phyloP scores from a whole-genome alignment of 2,113 vertebrate species.

The Machaerirhynchus nigripectus region DNA sequence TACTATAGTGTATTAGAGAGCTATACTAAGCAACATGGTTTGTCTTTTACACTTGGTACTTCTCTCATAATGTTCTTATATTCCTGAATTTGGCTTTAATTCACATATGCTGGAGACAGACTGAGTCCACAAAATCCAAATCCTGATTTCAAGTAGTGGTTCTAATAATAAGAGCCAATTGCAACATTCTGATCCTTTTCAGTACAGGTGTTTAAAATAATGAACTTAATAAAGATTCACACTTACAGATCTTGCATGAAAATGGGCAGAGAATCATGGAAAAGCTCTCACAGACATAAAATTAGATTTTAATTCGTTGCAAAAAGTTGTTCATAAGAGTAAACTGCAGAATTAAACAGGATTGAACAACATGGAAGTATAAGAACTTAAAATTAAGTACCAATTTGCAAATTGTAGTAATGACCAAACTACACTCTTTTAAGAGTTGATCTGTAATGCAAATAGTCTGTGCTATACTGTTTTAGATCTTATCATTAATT shows the following conservation, averaged over 20 bases:
- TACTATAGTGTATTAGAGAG: background rate
- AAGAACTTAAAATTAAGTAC: background rate
- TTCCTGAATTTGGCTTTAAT: background rate
- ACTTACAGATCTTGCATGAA: background rate
- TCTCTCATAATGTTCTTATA: background rate
- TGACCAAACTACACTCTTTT: background rate
- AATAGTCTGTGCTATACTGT: background rate
- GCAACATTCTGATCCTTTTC: background rate
- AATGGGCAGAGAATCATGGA: background rate
- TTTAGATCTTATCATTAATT: background rate
- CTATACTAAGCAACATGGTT: background rate
- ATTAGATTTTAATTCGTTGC: background rate
- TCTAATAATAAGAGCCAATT: background rate
- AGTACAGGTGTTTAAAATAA: background rate
- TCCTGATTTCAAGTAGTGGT: background rate
- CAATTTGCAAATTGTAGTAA: background rate
- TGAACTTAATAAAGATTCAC: background rate
- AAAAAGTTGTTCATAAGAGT: background rate
- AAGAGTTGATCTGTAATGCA: background rate
- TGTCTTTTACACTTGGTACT: background rate
- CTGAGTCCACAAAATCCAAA: background rate
- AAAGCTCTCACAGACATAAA: background rate
- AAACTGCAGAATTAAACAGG: background rate
- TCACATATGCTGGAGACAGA: background rate
- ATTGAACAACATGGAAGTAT: background rate